phyloP scores from a whole-genome alignment of 2,888 invertebrate genomes.

The Tetheella fluctuosa region DNA sequence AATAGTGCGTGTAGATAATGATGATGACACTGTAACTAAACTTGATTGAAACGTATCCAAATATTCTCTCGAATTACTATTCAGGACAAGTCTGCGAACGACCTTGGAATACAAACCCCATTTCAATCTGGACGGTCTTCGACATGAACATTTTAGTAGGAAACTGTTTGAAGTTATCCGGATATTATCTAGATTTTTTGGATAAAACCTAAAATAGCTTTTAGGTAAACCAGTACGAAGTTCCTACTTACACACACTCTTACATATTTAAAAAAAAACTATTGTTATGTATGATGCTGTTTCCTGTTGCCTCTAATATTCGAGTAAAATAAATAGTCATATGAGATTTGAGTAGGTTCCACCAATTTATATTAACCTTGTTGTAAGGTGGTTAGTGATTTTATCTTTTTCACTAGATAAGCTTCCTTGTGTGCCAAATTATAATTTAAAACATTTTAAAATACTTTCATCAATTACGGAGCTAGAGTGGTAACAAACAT shows the following conservation, averaged over 20 bases:
- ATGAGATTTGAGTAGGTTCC: no score
- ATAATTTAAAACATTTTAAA: no score
- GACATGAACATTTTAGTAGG: not conserved
- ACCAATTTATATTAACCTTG: no score
- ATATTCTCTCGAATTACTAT: constrained; percentile 1
- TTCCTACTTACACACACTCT: not conserved
- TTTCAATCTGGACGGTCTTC: constrained; percentile 8
- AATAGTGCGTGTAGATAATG: not conserved
- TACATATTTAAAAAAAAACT: not conserved
- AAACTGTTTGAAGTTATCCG: not conserved
- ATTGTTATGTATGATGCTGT: no score
- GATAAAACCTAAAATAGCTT: not conserved
- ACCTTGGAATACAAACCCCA: constrained; percentile 8
- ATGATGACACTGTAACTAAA: not conserved
- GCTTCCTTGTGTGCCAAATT: no score
- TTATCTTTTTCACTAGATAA: no score
- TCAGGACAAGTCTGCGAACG: not conserved
- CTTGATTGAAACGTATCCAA: constrained; percentile 9
- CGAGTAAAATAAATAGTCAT: no score
- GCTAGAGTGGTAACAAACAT: no score
- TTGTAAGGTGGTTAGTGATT: no score
- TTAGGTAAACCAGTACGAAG: no score
- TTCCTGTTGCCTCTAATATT: no score
- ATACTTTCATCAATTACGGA: no score
- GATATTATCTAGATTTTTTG: not conserved